phyloP scores from a whole-genome alignment of 2,888 invertebrate genomes.

The Alcis repandata region DNA sequence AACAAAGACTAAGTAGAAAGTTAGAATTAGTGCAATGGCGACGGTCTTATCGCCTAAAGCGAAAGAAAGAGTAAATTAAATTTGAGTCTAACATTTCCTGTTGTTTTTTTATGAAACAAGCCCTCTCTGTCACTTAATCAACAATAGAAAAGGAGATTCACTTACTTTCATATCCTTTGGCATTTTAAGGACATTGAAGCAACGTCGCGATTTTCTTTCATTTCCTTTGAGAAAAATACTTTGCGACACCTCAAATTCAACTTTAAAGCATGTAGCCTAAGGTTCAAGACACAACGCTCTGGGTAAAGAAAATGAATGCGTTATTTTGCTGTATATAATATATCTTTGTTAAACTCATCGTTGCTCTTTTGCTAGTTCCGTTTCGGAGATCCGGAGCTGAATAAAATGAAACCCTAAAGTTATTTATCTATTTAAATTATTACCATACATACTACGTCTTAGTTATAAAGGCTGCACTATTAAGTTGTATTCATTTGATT shows the following conservation, averaged over 20 bases:
- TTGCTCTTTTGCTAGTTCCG: constrained; percentile 24
- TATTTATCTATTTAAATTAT: too few relatives aligned
- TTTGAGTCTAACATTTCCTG: not conserved
- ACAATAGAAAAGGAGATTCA: constrained; percentile 8
- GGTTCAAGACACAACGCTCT: not conserved
- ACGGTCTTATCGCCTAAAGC: too few relatives aligned
- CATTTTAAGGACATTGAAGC: constrained; percentile 17
- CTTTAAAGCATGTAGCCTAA: not conserved
- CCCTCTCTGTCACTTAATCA: not conserved
- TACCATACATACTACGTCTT: too few relatives aligned
- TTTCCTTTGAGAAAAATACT: constrained; percentile 12
- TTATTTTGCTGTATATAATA: constrained; percentile 17
- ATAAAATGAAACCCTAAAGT: not conserved
- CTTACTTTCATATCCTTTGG: constrained; percentile 18
- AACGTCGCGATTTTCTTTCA: constrained; percentile 1
- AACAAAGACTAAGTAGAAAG: too few relatives aligned
- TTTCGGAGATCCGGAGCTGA: constrained; percentile 11
- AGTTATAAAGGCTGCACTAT: too few relatives aligned
- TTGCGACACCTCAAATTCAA: not conserved
- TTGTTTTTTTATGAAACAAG: not conserved
- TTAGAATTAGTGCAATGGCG: too few relatives aligned
- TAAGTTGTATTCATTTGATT: too few relatives aligned
- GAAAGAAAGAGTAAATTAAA: too few relatives aligned
- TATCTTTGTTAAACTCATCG: constrained; percentile 21
- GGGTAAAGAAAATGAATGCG: constrained; percentile 1